A percentile compares a stretch with the other conserved stretches of the same genome.
phyloP scores from a whole-genome alignment of 2,888 invertebrate genomes.

The Ophioninae sp. region DNA sequence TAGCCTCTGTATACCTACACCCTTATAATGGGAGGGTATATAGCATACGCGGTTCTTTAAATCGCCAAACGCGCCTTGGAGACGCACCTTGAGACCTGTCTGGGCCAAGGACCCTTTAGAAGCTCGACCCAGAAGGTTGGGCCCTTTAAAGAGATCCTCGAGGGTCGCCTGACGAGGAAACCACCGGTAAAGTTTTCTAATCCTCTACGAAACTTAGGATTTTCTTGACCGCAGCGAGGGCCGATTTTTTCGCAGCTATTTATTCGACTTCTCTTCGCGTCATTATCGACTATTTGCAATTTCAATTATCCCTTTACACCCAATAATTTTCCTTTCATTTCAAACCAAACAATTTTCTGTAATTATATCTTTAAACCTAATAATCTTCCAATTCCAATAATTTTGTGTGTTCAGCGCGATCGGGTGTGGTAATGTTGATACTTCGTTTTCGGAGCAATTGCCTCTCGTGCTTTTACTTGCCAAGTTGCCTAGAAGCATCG shows the following conservation, averaged over 20 bases:
- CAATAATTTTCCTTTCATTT: too few relatives aligned
- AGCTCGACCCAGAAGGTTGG: slow-evolving; percentile 41
- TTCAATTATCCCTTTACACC: neutral
- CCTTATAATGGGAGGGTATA: slow-evolving; percentile 28
- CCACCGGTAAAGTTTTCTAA: slow-evolving; percentile 37
- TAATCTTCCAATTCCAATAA: neutral
- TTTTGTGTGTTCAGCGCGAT: neutral
- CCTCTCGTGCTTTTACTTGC: neutral
- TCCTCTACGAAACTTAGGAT: slow-evolving; percentile 19
- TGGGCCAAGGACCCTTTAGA: slow-evolving; percentile 74
- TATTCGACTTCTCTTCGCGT: slow-evolving; percentile 31
- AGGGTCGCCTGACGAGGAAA: slow-evolving; percentile 42
- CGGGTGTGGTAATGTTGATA: slow-evolving; percentile 4
- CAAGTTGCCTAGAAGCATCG: neutral
- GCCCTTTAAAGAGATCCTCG: slow-evolving; percentile 64
- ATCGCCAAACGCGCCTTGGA: slow-evolving; percentile 69
- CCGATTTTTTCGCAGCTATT: slow-evolving; percentile 27
- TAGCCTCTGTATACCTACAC: slow-evolving; percentile 10
- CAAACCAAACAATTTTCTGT: neutral
- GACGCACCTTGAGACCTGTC: slow-evolving; percentile 79
- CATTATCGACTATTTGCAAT: neutral
- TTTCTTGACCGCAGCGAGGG: slow-evolving; percentile 11
- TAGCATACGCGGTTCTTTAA: slow-evolving; percentile 72
- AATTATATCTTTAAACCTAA: neutral
- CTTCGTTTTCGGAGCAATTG: slow-evolving; percentile 14